Base-by-base conservation (phyloP, 2,113 vertebrate species). In the Oxyruncus cristatus region DNA sequence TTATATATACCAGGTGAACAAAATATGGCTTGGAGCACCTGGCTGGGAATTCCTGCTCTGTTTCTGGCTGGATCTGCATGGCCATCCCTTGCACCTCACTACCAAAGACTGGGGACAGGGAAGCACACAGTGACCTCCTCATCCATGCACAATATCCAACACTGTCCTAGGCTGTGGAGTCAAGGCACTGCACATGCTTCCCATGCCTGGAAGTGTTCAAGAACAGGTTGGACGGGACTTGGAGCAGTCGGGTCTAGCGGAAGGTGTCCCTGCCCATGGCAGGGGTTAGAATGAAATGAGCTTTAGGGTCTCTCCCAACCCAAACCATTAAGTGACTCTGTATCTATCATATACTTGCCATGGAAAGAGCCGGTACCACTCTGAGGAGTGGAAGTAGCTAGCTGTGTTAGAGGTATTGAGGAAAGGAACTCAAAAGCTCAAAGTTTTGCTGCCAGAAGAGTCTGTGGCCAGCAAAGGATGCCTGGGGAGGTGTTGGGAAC, bases 101-200 rank as follows among this genome's bases (percentile, higher is more conserved):
- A 0, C 8, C 22, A 49, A 37, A 73, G 37, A 12, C 22, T 5
- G 3, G 55, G 53, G 35, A 7, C 2, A 23, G 11, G 37, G 21
- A 85, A 27, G 44, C 59, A 41, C 59, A 37, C 35, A 6, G 63
- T 35, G 49, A 30, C 46, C 49, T 62, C 33, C 50, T 28, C 21
- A n/a, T 58, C 33, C 33, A n/a, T 26, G 46, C 62, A n/a, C 26
- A 9, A 9, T 30, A 50, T 26, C 32, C 21, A 33, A 0, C 5
- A 5, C 37, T n/a, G n/a, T 66, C 47, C 72, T 12, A 27, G 32
- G 7, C n/a, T 23, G 11, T 65, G 67, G 52, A 18, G 3, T 19
- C 46, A 7, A 11, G 21, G 23, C 0, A 2, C 61, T n/a, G 18
- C 3, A 5, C 17, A 6, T 27, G 5, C 26, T 65, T 50, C 11